Evolutionary conservation across 2,113 vertebrate genomes (phyloP).

Genomic region (Noctilio leporinus): DNA sequence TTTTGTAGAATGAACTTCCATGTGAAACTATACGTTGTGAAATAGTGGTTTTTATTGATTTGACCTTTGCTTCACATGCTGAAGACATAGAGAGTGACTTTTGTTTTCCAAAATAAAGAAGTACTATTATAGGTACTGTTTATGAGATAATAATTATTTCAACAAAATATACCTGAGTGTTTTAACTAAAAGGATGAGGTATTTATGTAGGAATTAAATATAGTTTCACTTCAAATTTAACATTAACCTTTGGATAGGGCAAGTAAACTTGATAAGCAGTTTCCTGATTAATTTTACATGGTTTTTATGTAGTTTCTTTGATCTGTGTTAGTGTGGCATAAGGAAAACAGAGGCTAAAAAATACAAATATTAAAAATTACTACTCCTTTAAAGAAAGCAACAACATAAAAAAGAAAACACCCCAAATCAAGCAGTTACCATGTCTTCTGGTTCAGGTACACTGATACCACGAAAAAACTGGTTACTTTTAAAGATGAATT

Average conservation of each 20-base stretch:
- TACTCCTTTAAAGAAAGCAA: background rate
- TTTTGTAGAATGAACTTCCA: background rate
- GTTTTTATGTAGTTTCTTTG: background rate
- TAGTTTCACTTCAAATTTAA: constrained; percentile 13
- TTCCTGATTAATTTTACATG: background rate
- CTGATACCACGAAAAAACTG: constrained; percentile 94
- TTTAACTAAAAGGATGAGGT: background rate
- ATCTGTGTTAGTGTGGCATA: background rate
- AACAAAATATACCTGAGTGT: background rate
- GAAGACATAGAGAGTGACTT: background rate
- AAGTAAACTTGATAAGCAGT: background rate
- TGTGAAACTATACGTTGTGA: background rate
- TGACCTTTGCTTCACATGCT: background rate
- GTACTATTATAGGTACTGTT: background rate
- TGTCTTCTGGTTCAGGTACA: constrained; percentile 91
- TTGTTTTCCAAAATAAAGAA: background rate
- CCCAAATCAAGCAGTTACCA: constrained; percentile 75
- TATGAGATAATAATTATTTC: background rate
- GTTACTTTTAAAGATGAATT: constrained; percentile 95
- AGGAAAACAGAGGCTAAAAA: constrained; percentile 7
- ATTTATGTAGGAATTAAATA: background rate
- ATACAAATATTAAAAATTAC: background rate
- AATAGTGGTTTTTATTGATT: background rate
- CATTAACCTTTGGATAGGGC: background rate
- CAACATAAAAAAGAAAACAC: background rate